Percentiles rank a stretch among this genome's conserved stretches.
phyloP scores from a whole-genome alignment of 1,140 invertebrate genomes.

The Trachymyrmex cornetzi region DNA sequence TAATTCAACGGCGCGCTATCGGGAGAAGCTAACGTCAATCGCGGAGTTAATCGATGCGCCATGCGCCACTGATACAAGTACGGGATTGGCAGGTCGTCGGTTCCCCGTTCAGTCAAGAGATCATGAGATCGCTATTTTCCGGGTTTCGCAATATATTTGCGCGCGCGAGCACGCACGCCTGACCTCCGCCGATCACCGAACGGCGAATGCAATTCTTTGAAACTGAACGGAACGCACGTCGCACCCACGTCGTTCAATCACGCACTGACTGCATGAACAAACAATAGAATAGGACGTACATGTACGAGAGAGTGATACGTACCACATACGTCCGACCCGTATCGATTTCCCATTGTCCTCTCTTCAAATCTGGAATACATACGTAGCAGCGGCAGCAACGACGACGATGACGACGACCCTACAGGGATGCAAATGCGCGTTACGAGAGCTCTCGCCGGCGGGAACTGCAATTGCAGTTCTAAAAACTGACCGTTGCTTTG shows the following conservation, averaged over 20 bases:
- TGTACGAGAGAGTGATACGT: slow-evolving; percentile 69
- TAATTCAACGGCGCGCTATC: slow-evolving; percentile 80
- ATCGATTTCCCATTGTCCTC: slow-evolving; percentile 75
- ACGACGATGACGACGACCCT: slow-evolving; percentile 7
- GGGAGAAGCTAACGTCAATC: slow-evolving; percentile 80
- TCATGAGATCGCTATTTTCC: slow-evolving; percentile 73
- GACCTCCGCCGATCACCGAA: slow-evolving; percentile 64
- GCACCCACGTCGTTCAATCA: slow-evolving; percentile 69
- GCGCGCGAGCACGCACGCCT: slow-evolving; percentile 33
- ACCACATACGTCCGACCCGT: slow-evolving; percentile 61
- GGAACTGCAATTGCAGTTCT: not conserved
- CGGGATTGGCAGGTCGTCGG: slow-evolving; percentile 80
- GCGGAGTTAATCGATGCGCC: slow-evolving; percentile 82
- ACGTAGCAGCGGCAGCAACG: not conserved
- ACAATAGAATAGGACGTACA: slow-evolving; percentile 52
- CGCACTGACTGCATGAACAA: slow-evolving; percentile 73
- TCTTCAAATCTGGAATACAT: slow-evolving; percentile 58
- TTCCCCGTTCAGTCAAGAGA: slow-evolving; percentile 71
- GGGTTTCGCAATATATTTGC: slow-evolving; percentile 65
- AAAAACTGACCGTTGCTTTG: slow-evolving; percentile 15
- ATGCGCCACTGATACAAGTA: slow-evolving; percentile 76
- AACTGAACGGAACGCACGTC: slow-evolving; percentile 57
- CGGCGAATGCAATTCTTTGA: slow-evolving; percentile 70
- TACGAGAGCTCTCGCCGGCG: not conserved
- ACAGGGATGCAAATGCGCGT: slow-evolving; percentile 5